Evolutionary conservation across 1,140 invertebrate species (phyloP).

Genomic region (Ips nitidus): DNA sequence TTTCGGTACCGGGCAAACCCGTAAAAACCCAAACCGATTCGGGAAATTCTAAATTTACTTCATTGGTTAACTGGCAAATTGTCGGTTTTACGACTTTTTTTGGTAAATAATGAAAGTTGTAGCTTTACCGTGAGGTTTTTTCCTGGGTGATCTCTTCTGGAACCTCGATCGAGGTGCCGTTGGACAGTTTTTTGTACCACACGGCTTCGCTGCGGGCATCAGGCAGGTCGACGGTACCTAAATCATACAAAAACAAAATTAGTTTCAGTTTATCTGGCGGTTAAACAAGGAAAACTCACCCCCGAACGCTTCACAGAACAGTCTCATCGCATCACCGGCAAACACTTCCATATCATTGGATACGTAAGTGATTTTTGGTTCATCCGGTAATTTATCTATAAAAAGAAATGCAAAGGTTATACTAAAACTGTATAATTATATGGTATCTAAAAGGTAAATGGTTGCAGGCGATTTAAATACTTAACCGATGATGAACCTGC

Average conservation of each 20-base stretch:
- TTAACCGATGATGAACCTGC: background rate
- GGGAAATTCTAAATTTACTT: background rate
- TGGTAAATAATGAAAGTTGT: background rate
- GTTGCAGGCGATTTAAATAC: background rate
- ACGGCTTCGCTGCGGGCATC: constrained; percentile 67
- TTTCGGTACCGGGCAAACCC: too few species aligned
- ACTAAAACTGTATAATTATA: background rate
- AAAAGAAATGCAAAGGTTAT: constrained; percentile 24
- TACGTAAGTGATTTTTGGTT: constrained; percentile 59
- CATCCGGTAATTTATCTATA: constrained; percentile 59
- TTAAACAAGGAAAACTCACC: constrained; percentile 51
- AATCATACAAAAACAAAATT: constrained; percentile 29
- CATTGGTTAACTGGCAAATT: background rate
- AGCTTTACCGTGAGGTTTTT: constrained; percentile 54
- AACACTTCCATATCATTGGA: constrained; percentile 57
- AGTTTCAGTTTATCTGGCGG: background rate
- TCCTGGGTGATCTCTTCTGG: constrained; percentile 55
- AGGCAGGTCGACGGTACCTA: constrained; percentile 64
- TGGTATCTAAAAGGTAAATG: too few species aligned
- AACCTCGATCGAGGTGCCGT: constrained; percentile 55
- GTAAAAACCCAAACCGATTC: background rate
- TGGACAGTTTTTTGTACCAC: constrained; percentile 63
- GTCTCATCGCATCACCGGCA: constrained; percentile 60
- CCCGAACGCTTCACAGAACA: constrained; percentile 76
- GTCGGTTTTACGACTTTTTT: background rate